Evolutionary conservation across 2,888 invertebrate species (phyloP), one percentile per base, ranked within the genome.

Genomic region (Leptura quadrifasciata): DNA sequence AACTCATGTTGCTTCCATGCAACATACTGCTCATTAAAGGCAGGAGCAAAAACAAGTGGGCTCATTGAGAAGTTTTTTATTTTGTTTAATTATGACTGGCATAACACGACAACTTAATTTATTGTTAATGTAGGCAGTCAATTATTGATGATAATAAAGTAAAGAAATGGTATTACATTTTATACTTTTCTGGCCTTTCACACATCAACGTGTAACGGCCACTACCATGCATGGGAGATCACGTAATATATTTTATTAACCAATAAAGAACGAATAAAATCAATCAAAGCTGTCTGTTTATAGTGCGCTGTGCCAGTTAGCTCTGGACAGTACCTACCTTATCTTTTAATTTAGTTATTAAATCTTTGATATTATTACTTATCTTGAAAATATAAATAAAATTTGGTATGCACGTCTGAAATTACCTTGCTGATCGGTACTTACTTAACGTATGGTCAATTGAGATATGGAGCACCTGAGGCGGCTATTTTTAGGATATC

Each of bases 261-360:
- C 65, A 70, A 75, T 75, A 75, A 75, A 75, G 71, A 75, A 75
- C 52, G 60, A 57, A 71, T 75, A 75, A 75, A 75, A 67, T 75
- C 75, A 72, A 72, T 75, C 75, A 75, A 58, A 60, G 24, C 35
- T 35, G 58, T 65, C 58, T 21, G 70, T 71, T 75, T 71, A 71
- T 71, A 67, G 65, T 58, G 64, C 20, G 31, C 24, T 70, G 69
- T 69, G 55, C 74, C 65, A 58, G 65, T 71, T 65, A 31, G 47
- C 35, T 65, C 57, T 18, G 58, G 63, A 71, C 64, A 54, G 60
- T 65, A 18, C 20, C 47, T 65, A 18, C 20, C 47, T 75, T 71
- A 75, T 75, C 75, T 75, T 75, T 75, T 71, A 71, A 75, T 71
- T 75, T 54, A 65, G 64, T 75, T 75, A 71, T 75, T 75, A 70